These are phyloP conservation scores for Tortricodes alternella DNA, from an alignment of 2,888 invertebrate genomes.

Conservation along the genomic window DNA sequence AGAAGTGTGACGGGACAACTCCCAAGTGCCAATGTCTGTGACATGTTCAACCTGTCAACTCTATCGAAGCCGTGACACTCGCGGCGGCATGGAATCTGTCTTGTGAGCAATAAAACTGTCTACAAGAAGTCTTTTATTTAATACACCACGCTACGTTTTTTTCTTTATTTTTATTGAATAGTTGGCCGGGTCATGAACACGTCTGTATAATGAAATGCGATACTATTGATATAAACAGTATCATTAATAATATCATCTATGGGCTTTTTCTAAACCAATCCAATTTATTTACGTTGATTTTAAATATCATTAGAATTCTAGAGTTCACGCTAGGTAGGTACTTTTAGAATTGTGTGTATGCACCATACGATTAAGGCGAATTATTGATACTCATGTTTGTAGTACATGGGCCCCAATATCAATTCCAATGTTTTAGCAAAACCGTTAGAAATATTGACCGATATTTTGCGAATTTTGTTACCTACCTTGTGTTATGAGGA, in stretches of 20 bases:
- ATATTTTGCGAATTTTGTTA: constrained; percentile 21
- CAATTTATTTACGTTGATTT: too few relatives aligned
- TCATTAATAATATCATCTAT: too few relatives aligned
- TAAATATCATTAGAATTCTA: too few relatives aligned
- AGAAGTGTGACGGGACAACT: constrained; percentile 12
- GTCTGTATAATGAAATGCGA: too few relatives aligned
- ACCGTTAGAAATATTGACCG: constrained; percentile 15
- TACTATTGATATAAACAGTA: too few relatives aligned
- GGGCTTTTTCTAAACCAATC: too few relatives aligned
- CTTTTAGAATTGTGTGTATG: too few relatives aligned
- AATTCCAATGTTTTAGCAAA: constrained; percentile 12
- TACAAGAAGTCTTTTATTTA: constrained; percentile 25
- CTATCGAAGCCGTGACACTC: constrained; percentile 18
- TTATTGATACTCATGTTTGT: too few relatives aligned
- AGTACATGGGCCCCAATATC: background rate
- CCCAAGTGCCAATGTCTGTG: constrained; percentile 23
- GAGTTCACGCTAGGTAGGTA: too few relatives aligned
- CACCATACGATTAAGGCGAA: too few relatives aligned
- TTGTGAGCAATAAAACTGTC: constrained; percentile 30
- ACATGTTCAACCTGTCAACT: constrained; percentile 29
- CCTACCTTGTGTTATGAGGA: constrained; percentile 13
- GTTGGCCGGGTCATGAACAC: background rate
- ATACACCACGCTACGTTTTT: constrained; percentile 9
- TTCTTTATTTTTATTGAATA: background rate
- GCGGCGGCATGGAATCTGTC: constrained; percentile 20